These are phyloP conservation scores for Castor canadensis DNA, from an alignment of 2,113 vertebrate species.

Conservation along the genomic window DNA sequence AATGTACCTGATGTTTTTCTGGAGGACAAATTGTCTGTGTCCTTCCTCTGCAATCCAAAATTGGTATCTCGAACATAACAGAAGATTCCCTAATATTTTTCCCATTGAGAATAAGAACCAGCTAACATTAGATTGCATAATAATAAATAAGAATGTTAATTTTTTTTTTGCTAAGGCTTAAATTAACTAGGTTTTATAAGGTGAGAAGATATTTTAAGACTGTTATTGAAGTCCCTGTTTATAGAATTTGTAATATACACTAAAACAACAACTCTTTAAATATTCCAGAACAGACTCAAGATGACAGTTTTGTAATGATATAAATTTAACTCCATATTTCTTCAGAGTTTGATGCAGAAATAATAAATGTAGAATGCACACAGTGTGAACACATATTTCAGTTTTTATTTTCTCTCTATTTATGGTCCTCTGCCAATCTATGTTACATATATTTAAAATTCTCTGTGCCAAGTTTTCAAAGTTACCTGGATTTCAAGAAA, in stretches of 20 bases:
- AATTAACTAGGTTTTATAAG: background rate
- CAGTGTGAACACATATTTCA: background rate
- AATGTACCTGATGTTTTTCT: background rate
- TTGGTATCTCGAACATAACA: background rate
- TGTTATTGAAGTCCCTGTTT: background rate
- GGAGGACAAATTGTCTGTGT: background rate
- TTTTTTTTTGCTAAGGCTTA: background rate
- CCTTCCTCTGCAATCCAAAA: background rate
- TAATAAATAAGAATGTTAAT: background rate
- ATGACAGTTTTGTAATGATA: conserved; percentile 29
- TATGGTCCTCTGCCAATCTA: background rate
- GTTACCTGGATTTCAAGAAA: background rate
- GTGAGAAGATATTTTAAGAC: background rate
- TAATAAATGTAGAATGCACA: background rate
- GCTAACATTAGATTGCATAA: background rate
- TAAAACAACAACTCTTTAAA: background rate
- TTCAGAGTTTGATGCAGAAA: background rate
- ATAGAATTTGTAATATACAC: background rate
- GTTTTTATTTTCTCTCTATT: background rate
- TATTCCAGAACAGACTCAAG: conserved; percentile 15
- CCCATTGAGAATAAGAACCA: background rate
- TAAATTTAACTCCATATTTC: conserved; percentile 2
- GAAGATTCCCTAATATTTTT: background rate
- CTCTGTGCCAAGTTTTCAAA: background rate
- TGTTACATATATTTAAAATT: background rate